These are phyloP conservation scores for Drosophila triauraria DNA, from an alignment of 1,140 invertebrate genomes.

Conservation along the genomic window DNA sequence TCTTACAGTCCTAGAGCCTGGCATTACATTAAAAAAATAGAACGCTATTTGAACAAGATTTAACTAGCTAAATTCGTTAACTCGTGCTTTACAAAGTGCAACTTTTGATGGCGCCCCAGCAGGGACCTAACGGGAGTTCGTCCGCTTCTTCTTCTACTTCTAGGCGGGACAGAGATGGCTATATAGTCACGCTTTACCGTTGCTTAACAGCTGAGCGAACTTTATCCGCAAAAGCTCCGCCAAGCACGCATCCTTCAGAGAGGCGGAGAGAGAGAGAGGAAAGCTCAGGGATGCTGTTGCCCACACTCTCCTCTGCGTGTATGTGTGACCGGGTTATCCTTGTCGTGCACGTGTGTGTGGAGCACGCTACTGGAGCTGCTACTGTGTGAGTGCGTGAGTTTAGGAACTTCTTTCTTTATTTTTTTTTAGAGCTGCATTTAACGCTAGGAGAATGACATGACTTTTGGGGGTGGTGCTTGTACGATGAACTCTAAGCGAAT, in stretches of 20 bases:
- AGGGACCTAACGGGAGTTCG: conserved; percentile 13
- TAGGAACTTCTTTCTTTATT: conserved; percentile 6
- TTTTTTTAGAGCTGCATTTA: conserved; percentile 39
- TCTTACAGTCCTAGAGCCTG: conserved; percentile 70
- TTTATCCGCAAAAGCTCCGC: conserved; percentile 43
- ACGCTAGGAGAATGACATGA: conserved; percentile 42
- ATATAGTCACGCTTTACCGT: conserved; percentile 14
- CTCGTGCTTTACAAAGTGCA: conserved; percentile 42
- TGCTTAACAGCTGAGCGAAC: conserved; percentile 36
- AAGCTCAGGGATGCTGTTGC: conserved; percentile 41
- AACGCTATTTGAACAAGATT: conserved; percentile 11
- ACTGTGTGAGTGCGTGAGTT: conserved; percentile 32
- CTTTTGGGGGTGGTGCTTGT: conserved; percentile 25
- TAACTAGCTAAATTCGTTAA: conserved; percentile 16
- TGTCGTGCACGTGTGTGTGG: conserved; percentile 28
- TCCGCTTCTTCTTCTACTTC: conserved; percentile 7
- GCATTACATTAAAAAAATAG: conserved; percentile 1
- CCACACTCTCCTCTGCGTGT: conserved; percentile 40
- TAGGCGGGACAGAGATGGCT: conserved; percentile 25
- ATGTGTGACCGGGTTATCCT: conserved; percentile 63
- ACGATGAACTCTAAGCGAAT: conserved; percentile 34
- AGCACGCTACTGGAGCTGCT: conserved; percentile 34
- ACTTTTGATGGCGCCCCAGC: conserved; percentile 18
- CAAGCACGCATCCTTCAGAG: conserved; percentile 20
- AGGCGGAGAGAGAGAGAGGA: conserved; percentile 9